phyloP scores from a whole-genome alignment of 2,888 invertebrate genomes.

The Drosophila pseudotalamancana region DNA sequence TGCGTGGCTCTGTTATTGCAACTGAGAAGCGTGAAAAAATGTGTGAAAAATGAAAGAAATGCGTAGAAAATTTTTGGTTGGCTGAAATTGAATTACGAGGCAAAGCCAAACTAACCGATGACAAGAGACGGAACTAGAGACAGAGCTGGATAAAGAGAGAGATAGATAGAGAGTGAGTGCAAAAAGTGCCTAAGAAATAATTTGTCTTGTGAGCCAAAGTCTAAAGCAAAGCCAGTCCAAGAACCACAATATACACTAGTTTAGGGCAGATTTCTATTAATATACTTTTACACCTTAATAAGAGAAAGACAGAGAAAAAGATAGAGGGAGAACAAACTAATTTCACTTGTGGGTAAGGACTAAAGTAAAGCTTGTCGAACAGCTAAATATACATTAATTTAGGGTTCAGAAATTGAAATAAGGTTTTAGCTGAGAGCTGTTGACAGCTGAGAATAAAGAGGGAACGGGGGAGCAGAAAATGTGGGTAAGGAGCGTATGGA shows the following conservation, averaged over 20 bases:
- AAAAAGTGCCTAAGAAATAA: neutral
- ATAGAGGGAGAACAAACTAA: neutral
- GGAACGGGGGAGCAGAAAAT: too few species aligned
- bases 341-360: too few species aligned
- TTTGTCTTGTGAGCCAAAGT: neutral
- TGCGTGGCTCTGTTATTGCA: slow-evolving; percentile 18
- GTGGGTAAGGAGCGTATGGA: too few species aligned
- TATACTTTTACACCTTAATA: too few species aligned
- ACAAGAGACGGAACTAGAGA: neutral
- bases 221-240: neutral
- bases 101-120: slow-evolving; percentile 16
- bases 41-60: slow-evolving; percentile 30
- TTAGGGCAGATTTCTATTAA: too few species aligned
- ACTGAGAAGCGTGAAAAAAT: slow-evolving; percentile 25
- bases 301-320: neutral
- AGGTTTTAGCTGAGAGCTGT: too few species aligned
- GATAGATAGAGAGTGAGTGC: neutral
- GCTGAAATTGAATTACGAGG: slow-evolving; percentile 45
- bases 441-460: too few species aligned
- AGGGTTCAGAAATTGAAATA: too few species aligned
- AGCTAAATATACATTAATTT: too few species aligned
- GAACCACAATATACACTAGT: neutral
- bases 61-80: slow-evolving; percentile 37
- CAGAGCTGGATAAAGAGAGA: neutral
- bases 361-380: neutral